These are phyloP conservation scores for Leptopilina syphax DNA, from an alignment of 2,888 invertebrate species.

Conservation along the genomic window DNA sequence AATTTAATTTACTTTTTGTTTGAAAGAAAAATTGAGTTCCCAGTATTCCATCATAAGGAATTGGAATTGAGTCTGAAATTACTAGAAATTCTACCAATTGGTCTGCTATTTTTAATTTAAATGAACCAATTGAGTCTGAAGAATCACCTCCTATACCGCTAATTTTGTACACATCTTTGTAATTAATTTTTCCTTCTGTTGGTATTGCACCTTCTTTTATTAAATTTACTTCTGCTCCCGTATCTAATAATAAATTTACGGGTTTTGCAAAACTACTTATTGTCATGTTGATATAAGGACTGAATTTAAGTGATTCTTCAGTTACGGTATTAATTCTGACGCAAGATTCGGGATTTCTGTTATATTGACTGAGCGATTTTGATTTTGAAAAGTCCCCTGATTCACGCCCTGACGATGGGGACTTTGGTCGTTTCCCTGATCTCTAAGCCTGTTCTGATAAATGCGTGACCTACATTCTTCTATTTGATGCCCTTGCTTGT, in stretches of 20 bases:
- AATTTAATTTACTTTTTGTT: background rate
- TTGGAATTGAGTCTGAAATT: background rate
- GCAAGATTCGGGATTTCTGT: background rate
- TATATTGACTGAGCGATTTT: background rate
- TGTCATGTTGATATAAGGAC: background rate
- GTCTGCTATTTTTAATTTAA: background rate
- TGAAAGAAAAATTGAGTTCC: background rate
- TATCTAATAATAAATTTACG: background rate
- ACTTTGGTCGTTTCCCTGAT: constrained; percentile 20
- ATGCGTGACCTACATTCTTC: background rate
- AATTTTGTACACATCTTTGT: background rate
- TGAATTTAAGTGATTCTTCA: background rate
- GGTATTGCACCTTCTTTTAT: background rate
- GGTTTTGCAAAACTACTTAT: background rate
- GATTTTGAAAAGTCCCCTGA: background rate
- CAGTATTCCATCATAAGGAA: background rate
- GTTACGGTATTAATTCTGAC: background rate
- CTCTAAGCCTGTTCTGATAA: background rate
- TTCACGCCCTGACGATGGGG: background rate
- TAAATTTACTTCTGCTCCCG: background rate
- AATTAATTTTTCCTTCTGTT: background rate
- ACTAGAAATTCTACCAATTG: background rate
- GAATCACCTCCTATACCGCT: background rate
- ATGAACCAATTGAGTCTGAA: background rate
- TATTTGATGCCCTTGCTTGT: background rate